These are phyloP conservation scores for Bombycilla garrulus DNA, from an alignment of 2,113 vertebrate genomes.

Conservation along the genomic window DNA sequence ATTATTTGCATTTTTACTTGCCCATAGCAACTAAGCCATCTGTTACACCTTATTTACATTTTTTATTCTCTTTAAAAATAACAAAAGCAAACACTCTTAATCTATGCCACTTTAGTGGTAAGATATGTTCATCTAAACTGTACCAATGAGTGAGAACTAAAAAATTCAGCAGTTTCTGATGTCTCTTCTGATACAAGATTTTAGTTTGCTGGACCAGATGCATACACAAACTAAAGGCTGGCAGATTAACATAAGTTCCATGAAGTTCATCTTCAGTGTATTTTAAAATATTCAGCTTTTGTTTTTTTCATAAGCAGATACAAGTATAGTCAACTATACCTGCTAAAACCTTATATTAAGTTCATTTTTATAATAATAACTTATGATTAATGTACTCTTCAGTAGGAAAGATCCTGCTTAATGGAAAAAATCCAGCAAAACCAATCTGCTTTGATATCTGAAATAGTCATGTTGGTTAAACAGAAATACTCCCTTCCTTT, in stretches of 20 bases:
- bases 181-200: background rate
- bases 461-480: background rate
- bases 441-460: background rate
- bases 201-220: background rate
- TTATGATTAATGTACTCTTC: background rate
- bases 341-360: background rate
- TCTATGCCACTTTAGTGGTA: background rate
- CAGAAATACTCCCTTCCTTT: background rate
- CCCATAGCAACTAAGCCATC: background rate
- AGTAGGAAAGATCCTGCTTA: background rate
- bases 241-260: background rate
- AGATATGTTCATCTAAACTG: background rate
- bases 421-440: background rate
- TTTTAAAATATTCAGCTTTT: background rate
- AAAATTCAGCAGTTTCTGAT: constrained; percentile 1
- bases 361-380: background rate
- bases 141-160: background rate
- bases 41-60: background rate
- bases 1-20: constrained; percentile 38
- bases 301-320: background rate
- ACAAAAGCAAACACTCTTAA: background rate
- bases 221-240: background rate
- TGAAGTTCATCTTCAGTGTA: background rate
- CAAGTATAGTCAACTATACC: background rate
- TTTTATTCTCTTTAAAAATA: background rate